Evolutionary conservation across 2,113 vertebrate species (phyloP), one percentile per base, ranked within the genome.

Genomic region (Glareola pratincola): DNA sequence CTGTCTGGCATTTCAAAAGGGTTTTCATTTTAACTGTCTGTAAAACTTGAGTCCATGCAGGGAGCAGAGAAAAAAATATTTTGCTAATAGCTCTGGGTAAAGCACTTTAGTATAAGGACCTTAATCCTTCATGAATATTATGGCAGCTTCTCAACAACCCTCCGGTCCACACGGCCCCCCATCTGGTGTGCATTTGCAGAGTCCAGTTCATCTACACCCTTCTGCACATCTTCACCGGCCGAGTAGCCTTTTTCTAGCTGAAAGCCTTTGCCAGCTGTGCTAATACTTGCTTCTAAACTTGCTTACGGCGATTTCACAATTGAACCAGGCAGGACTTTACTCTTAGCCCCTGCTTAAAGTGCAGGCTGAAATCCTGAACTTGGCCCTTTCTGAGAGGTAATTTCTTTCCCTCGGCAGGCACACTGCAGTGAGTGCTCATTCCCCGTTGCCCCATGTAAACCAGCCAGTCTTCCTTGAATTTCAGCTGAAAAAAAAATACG

Each of bases 241-340:
- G 48, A 93, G 62, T 68, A 66, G 69, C 74, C 82, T 94, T 95
- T 96, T 96, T 92, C 77, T 72, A 87, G 78, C 93, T 82, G 66
- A 89, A 96, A 95, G 77, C 62, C 80, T 87, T 85, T 94, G 93
- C 91, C 92, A 82, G 94, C 81, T 96, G 69, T 90, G 69, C 87
- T 95, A 94, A 87, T 78, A 68, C 93, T 93, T 85, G 81, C 90
- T 94, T 90, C 79, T 82, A 79, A 94, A 87, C 90, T 87, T 72
- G 91, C 87, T 92, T 78, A 41, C 96, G 92, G 90, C 73, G 90
- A 94, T 96, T 96, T 94, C 96, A 96, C 94, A 97, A 96, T 68
- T 94, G 80, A 84, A 88, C 60, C 92, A 93, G 87, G 66, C 93
- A 95, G 96, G 85, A 95, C 85, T 96, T 96, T 91, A 92, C 89